Conservation (phyloP, 1,140 invertebrate genomes). For the Globodera ellingtonae region DNA sequence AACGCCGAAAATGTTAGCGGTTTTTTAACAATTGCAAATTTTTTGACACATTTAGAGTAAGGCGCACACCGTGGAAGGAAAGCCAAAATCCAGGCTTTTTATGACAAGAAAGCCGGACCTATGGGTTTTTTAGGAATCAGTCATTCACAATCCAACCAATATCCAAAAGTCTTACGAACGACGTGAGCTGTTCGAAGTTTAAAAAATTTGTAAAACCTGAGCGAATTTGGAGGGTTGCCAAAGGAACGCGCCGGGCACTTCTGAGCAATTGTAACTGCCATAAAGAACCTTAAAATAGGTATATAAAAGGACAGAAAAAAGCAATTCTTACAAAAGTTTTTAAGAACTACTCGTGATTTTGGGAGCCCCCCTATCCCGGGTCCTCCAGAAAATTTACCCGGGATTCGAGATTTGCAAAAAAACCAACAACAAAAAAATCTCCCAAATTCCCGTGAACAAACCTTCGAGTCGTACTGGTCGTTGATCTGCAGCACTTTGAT, state of each 20-base stretch:
- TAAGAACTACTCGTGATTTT: neutral
- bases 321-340: neutral
- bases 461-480: slow-evolving; percentile 94
- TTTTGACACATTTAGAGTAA: slow-evolving; percentile 1
- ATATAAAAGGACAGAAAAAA: neutral
- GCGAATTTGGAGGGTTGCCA: slow-evolving; percentile 91
- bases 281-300: slow-evolving; percentile 75
- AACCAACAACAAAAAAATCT: too few relatives aligned
- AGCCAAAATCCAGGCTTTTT: too few relatives aligned
- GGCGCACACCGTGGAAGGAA: neutral
- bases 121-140: too few relatives aligned
- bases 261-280: slow-evolving; percentile 91
- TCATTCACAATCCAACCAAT: too few relatives aligned
- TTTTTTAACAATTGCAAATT: neutral
- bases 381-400: too few relatives aligned
- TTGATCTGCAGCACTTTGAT: slow-evolving; percentile 82
- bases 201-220: slow-evolving; percentile 69
- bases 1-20: neutral
- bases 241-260: slow-evolving; percentile 92
- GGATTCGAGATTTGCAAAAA: neutral
- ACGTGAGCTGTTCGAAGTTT: neutral
- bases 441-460: slow-evolving; percentile 35
- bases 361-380: neutral
- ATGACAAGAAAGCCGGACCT: too few relatives aligned
- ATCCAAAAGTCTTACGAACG: slow-evolving; percentile 6